Percentiles rank a stretch among this genome's conserved stretches.
phyloP scores from a whole-genome alignment of 2,888 invertebrate species.

The Rhyacophila evoluta region DNA sequence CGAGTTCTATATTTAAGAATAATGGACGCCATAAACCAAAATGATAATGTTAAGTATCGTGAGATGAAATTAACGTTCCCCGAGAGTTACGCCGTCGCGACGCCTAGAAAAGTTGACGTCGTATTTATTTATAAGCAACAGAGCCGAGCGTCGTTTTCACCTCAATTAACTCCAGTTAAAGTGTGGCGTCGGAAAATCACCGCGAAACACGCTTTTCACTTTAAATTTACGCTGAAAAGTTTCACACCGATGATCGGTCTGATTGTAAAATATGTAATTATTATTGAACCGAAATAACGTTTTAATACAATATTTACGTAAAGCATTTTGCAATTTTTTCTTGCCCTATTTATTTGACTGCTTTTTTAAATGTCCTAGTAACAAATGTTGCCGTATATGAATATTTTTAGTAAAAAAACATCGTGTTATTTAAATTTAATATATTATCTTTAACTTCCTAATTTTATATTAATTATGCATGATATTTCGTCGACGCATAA shows the following conservation, averaged over 20 bases:
- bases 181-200: constrained; percentile 15
- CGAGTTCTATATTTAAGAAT: not conserved
- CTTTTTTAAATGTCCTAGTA: no score
- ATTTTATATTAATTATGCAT: no score
- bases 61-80: not conserved
- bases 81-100: not conserved
- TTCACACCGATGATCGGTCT: not conserved
- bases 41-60: not conserved
- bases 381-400: no score
- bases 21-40: constrained; percentile 13
- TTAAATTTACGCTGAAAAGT: not conserved
- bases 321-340: no score
- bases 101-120: constrained; percentile 21
- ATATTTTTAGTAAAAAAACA: no score
- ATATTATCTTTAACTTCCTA: no score
- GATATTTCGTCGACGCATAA: no score
- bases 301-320: no score
- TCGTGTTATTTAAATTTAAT: no score
- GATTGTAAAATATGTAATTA: no score
- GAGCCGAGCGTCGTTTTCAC: constrained; percentile 22
- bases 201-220: not conserved
- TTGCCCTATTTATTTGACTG: no score
- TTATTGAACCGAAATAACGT: no score
- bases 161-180: constrained; percentile 18
- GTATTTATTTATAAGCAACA: constrained; percentile 22